Evolutionary conservation across 2,113 vertebrate genomes (phyloP).

Genomic region (Hypanus sabinus): DNA sequence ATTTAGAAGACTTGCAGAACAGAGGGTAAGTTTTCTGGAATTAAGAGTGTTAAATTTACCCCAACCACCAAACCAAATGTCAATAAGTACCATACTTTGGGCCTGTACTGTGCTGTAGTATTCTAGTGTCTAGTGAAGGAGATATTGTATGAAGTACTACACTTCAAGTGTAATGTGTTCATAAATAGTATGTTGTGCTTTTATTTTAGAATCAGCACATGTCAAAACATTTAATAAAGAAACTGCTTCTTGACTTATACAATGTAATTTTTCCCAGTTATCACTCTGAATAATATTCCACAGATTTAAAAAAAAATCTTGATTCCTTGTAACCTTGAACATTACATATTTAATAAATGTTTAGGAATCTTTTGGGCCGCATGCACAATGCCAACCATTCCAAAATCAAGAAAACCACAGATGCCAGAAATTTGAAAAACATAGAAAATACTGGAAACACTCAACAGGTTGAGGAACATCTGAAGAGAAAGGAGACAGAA

Average conservation of each 20-base stretch:
- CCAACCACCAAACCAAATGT: background rate
- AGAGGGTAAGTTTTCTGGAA: slow-evolving; percentile 73
- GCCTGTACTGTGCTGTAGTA: too few species aligned
- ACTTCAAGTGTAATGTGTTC: background rate
- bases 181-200: background rate
- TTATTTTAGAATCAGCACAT: background rate
- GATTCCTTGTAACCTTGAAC: background rate
- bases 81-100: background rate
- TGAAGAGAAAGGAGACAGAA: too few species aligned
- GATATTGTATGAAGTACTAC: background rate
- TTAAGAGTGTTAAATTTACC: background rate
- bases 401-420: too few species aligned
- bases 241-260: background rate
- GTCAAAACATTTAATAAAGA: background rate
- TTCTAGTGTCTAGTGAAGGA: background rate
- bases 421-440: too few species aligned
- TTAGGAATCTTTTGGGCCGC: background rate
- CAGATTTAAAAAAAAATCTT: background rate
- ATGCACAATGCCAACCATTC: background rate
- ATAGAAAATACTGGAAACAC: too few species aligned
- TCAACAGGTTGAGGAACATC: too few species aligned
- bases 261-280: background rate
- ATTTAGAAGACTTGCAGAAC: slow-evolving; percentile 92
- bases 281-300: background rate
- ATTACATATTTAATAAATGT: background rate